These are phyloP conservation scores for Eulemur albifrons DNA, from an alignment of 2,797 vertebrate species.

Conservation along the genomic window DNA sequence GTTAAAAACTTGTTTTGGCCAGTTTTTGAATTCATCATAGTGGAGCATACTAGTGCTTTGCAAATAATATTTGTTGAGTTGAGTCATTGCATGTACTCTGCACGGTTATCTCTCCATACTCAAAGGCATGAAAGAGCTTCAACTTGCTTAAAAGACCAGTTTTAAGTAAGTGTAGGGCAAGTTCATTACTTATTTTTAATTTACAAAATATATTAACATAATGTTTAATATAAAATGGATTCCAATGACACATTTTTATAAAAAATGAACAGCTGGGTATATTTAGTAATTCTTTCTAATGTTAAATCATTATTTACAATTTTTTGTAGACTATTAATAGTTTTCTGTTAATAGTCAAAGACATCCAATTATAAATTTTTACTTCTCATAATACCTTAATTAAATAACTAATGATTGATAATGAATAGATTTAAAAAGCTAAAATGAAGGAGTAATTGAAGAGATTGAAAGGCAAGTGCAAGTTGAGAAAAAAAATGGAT, in stretches of 20 bases:
- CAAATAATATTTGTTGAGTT: not conserved
- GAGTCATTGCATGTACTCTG: not conserved
- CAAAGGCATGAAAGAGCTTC: not conserved
- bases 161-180: slow-evolving; percentile 18
- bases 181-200: slow-evolving; percentile 39
- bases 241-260: slow-evolving; percentile 52
- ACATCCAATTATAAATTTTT: slow-evolving; percentile 54
- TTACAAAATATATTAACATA: slow-evolving; percentile 63
- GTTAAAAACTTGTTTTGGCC: not conserved
- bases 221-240: slow-evolving; percentile 68
- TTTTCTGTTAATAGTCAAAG: slow-evolving; percentile 49
- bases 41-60: not conserved
- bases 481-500: slow-evolving; percentile 10
- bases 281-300: slow-evolving; percentile 28
- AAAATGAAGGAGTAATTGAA: slow-evolving; percentile 34
- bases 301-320: slow-evolving; percentile 52
- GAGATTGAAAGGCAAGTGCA: not conserved
- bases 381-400: slow-evolving; percentile 24
- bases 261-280: not conserved
- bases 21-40: not conserved
- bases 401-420: slow-evolving; percentile 59
- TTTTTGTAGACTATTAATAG: slow-evolving; percentile 28
- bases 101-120: not conserved
- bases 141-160: not conserved
- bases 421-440: not conserved